Base-by-base conservation (phyloP, 1,140 invertebrate genomes). In the Melipona quadrifasciata region DNA sequence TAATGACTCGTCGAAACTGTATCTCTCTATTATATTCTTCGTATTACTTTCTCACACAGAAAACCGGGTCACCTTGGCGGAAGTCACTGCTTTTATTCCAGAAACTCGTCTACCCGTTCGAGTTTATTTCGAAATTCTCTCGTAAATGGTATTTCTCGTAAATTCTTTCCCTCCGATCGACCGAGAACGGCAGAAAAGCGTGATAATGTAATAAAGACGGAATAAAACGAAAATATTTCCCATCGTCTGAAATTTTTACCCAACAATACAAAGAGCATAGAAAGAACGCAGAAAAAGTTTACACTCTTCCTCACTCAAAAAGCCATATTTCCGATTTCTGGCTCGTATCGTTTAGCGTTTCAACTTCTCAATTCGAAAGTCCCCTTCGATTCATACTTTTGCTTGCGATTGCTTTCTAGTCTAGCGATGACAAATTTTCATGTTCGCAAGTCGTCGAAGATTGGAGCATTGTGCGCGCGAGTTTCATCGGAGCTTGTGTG, bases 1-100 rank as follows among this genome's bases (percentile, higher is more conserved):
- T 91, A 91, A 91, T 90, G 89, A 91, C 86, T 90, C 73, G 82
- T 72, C 86, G 87, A 90, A 92, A 91, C 27, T 55, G 12, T 76
- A 80, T 76, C 75, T 89, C 87, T 89, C 87, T 84, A 87, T 81
- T 80, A 76, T 80, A 73, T 27, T 83, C 71, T 80, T 57, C 53
- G n/a, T 51, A 55, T 21, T 81, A 84, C 84, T 64, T 61, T 47
- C 39, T 10, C 39, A 47, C n/a, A 11, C 1, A n/a, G 47, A 14
- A 75, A 72, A 72, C 51, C 39, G 34, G 75, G 57, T 74, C 67
- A 55, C 34, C 21, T 11, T 27, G 16, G 6, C 55, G n/a, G 47
- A 51, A 64, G 57, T 61, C 58, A 14, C 17, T 8, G 16, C n/a
- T 53, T 68, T n/a, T 51, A 34, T 34, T 24, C 61, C 4, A 19